phyloP scores from a whole-genome alignment of 2,888 invertebrate species.

The Synergus japonicus region DNA sequence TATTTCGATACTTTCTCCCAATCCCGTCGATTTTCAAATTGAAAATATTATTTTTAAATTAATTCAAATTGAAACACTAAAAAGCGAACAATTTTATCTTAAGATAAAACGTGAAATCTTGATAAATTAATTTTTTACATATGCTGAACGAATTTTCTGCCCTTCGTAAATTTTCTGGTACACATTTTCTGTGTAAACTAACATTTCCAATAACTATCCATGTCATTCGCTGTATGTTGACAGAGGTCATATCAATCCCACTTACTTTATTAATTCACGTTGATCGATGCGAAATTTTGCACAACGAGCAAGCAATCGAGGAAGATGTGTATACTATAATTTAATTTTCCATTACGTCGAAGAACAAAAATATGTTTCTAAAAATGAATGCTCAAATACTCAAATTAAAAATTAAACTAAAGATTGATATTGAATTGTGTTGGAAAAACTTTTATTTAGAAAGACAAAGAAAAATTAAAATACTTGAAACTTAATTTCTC shows the following conservation, averaged over 20 bases:
- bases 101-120: not conserved
- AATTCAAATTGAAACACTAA: not conserved
- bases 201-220: constrained; percentile 6
- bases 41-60: too few species aligned
- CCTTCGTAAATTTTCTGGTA: not conserved
- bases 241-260: constrained; percentile 24
- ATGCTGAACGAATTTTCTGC: not conserved
- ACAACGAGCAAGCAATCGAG: constrained; percentile 21
- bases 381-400: too few species aligned
- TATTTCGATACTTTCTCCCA: not conserved
- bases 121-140: not conserved
- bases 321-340: not conserved
- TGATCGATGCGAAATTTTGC: constrained; percentile 32
- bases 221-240: constrained; percentile 15
- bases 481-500: not conserved
- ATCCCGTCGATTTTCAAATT: not conserved
- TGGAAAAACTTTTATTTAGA: not conserved
- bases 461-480: not conserved
- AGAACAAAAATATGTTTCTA: not conserved
- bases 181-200: constrained; percentile 8
- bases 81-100: not conserved
- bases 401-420: too few species aligned
- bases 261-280: constrained; percentile 33
- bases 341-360: not conserved
- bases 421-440: too few species aligned